Evolutionary conservation across 1,140 invertebrate species (phyloP).

Genomic region (Lucilia cuprina): DNA sequence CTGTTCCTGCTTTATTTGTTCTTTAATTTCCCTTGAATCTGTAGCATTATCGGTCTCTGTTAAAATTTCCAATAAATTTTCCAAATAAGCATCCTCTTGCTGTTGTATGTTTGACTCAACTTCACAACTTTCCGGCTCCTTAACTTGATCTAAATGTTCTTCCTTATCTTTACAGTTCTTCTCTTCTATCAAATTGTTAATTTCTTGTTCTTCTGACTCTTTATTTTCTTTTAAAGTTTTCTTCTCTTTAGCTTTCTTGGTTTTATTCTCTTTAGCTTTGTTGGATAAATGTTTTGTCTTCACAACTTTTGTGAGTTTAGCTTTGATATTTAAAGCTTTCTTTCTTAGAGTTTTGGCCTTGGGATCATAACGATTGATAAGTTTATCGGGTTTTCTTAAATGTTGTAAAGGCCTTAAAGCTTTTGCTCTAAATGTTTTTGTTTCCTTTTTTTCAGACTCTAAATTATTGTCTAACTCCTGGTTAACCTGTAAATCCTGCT

Average conservation of each 20-base stretch:
- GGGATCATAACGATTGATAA: background rate
- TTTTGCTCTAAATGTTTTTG: background rate
- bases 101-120: background rate
- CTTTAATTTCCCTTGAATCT: background rate
- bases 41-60: background rate
- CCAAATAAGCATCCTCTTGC: background rate
- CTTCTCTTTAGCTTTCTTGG: too few species aligned
- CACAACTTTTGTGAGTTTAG: background rate
- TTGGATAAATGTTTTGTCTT: too few species aligned
- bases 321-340: background rate
- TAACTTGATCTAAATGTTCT: background rate
- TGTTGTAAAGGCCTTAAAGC: background rate
- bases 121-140: background rate
- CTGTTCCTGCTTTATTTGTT: background rate
- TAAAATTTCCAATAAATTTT: slow-evolving; percentile 4
- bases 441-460: background rate
- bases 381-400: background rate
- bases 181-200: too few species aligned
- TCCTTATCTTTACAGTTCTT: too few species aligned
- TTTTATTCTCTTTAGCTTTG: too few species aligned
- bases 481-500: too few species aligned
- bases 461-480: too few species aligned
- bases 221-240: too few species aligned
- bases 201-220: too few species aligned
- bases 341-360: background rate